These are phyloP conservation scores for Cataglyphis albicans DNA, from an alignment of 2,888 invertebrate genomes.

Conservation along the genomic window DNA sequence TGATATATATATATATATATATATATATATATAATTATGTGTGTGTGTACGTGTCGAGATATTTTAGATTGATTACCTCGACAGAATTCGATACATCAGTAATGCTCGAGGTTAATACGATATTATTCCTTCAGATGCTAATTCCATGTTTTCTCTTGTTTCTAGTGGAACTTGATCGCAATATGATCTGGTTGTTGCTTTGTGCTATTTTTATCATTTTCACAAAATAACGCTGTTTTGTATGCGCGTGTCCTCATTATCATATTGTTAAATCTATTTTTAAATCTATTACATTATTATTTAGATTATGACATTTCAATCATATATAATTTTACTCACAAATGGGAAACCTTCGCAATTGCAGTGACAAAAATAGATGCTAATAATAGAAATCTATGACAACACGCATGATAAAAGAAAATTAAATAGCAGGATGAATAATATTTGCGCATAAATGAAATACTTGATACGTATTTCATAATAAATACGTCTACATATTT, in stretches of 20 bases:
- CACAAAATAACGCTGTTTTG: not conserved
- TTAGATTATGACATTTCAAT: not conserved
- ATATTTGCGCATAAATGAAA: conserved; percentile 1
- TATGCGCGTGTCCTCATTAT: not conserved
- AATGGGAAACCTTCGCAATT: not conserved
- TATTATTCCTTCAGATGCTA: not conserved
- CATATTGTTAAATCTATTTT: not conserved
- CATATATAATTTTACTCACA: not conserved
- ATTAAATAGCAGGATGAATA: not conserved
- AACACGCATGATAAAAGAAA: not conserved
- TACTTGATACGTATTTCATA: not conserved
- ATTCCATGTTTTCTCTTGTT: not conserved
- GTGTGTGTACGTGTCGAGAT: not conserved
- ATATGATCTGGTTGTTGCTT: conserved; percentile 8
- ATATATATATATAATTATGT: not conserved
- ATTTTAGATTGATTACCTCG: conserved; percentile 5
- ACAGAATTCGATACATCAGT: conserved; percentile 24
- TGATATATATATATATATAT: not conserved
- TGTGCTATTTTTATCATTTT: conserved; percentile 8
- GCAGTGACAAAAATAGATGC: not conserved
- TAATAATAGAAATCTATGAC: not conserved
- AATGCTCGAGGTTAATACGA: not conserved
- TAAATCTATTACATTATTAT: not conserved
- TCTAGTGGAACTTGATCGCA: not conserved
- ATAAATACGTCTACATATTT: not conserved